Percentiles rank a stretch among this genome's conserved stretches.
Evolutionary conservation across 2,113 vertebrate genomes (phyloP).

Genomic region (Antechinus stuartii): DNA sequence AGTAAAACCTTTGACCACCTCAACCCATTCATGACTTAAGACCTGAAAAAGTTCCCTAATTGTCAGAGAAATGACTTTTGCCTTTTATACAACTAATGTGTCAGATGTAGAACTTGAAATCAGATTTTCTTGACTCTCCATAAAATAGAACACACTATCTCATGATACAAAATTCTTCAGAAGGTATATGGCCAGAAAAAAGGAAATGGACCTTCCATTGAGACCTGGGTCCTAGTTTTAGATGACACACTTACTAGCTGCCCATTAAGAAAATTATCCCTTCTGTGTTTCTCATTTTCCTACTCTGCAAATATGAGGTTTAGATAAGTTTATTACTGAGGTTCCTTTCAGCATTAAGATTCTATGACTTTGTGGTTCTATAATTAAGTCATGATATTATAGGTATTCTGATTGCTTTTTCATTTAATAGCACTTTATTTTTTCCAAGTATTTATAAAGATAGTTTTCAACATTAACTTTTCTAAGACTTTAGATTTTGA

Average conservation of each 20-base stretch:
- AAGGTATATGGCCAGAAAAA: constrained; percentile 38
- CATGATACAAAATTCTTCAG: background rate
- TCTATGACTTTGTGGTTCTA: background rate
- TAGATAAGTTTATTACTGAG: constrained; percentile 14
- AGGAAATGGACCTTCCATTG: background rate
- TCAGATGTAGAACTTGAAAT: background rate
- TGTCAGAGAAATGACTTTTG: background rate
- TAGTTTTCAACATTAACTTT: too few relatives aligned
- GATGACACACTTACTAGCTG: background rate
- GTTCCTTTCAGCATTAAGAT: background rate
- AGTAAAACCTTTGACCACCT: background rate
- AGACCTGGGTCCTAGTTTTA: background rate
- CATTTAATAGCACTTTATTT: too few relatives aligned
- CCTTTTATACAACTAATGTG: background rate
- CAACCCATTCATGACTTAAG: background rate
- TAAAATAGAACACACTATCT: background rate
- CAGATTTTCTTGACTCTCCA: background rate
- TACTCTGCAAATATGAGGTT: background rate
- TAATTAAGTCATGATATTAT: background rate
- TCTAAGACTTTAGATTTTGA: too few relatives aligned
- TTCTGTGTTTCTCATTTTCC: background rate
- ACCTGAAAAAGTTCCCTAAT: background rate
- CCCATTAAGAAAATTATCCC: background rate
- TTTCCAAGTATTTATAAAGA: too few relatives aligned
- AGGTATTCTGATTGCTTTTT: background rate